Percentiles rank a stretch among this genome's conserved stretches.
Conservation (phyloP, 2,797 vertebrate genomes). For the Todus mexicanus region DNA sequence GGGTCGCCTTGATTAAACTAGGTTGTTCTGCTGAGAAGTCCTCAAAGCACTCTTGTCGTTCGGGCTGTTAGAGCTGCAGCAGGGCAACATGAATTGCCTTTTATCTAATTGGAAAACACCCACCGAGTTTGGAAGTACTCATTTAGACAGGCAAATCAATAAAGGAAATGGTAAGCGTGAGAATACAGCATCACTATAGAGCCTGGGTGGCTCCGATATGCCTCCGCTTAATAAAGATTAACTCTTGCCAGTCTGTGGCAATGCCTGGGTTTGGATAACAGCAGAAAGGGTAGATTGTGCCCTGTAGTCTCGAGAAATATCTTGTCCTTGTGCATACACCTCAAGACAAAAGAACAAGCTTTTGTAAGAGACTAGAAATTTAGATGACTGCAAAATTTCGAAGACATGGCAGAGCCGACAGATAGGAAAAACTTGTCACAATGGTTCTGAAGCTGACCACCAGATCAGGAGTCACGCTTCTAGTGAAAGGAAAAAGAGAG, state of each 20-base stretch:
- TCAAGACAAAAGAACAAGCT: neutral
- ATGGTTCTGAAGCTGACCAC: neutral
- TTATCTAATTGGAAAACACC: slow-evolving; percentile 80
- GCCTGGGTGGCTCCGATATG: neutral
- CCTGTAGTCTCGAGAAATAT: neutral
- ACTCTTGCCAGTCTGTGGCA: slow-evolving; percentile 24
- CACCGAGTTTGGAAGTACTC: slow-evolving; percentile 71
- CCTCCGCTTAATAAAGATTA: slow-evolving; percentile 70
- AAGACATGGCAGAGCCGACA: neutral
- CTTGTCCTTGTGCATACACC: neutral
- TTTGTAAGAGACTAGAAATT: neutral
- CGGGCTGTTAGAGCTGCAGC: slow-evolving; percentile 66
- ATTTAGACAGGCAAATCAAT: slow-evolving; percentile 77
- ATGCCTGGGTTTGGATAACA: neutral
- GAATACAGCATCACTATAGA: neutral
- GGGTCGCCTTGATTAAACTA: slow-evolving; percentile 67
- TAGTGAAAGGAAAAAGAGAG: neutral
- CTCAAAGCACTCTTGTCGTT: slow-evolving; percentile 49
- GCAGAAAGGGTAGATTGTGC: neutral
- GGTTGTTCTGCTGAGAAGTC: slow-evolving; percentile 60
- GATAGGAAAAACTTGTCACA: neutral
- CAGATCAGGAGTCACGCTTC: neutral
- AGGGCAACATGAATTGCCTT: slow-evolving; percentile 75
- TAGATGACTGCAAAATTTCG: neutral
- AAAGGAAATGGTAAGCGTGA: slow-evolving; percentile 68